Evolutionary conservation across 2,797 vertebrate species (phyloP).

Genomic region (Acrocephalus scirpaceus): DNA sequence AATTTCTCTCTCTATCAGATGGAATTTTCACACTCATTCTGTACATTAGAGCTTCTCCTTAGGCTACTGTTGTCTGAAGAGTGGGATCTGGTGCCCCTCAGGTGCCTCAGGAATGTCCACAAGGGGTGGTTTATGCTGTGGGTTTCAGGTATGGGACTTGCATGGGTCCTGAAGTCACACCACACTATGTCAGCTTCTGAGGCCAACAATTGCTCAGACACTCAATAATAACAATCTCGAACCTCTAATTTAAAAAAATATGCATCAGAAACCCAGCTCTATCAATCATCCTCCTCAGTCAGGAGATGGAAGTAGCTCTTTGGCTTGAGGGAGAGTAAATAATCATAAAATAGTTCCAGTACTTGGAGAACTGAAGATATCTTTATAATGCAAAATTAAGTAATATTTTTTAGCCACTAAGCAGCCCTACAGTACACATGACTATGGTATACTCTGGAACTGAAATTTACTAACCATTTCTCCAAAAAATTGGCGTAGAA

Average conservation of each 20-base stretch:
- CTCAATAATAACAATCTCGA: neutral
- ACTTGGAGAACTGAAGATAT: neutral
- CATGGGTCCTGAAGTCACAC: neutral
- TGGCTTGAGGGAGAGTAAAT: neutral
- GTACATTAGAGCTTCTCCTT: neutral
- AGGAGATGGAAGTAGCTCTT: neutral
- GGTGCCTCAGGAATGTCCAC: neutral
- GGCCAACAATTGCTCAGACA: neutral
- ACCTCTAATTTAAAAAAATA: neutral
- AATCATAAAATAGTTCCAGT: neutral
- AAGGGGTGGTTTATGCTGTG: accelerated
- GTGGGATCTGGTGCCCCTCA: neutral
- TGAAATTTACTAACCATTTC: constrained; percentile 30
- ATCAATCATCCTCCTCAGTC: neutral
- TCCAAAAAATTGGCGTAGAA: constrained; percentile 17
- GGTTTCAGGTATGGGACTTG: neutral
- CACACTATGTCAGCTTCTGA: neutral
- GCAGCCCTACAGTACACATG: neutral
- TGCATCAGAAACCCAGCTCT: neutral
- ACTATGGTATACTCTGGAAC: neutral
- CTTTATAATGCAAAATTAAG: neutral
- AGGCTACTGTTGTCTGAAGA: neutral
- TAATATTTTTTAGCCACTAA: neutral
- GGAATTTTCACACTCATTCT: neutral
- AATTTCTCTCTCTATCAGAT: neutral